Base-by-base conservation (phyloP, 2,888 invertebrate genomes). In the Dorcus hopei region DNA sequence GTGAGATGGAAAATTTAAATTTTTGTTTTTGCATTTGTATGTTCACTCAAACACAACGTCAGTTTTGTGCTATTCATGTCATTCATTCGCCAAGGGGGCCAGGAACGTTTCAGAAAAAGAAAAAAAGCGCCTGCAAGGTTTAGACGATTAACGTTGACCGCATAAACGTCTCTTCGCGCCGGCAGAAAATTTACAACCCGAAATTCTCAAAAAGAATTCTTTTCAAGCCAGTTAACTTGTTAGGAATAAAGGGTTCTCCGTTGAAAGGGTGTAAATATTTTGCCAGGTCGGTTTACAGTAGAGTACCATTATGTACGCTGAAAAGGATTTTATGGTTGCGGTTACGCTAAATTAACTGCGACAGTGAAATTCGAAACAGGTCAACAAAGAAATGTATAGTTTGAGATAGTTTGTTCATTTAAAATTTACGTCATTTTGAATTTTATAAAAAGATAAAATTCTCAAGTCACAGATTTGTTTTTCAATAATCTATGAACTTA, bases 121-220 rank as follows among this genome's bases (percentile, higher is more conserved):
- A 33, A 33, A 33, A 33, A 33, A 33, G 5, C 45, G 45, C 51
- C 61, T 55, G 52, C 59, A 61, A 54, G 59, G 57, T 51, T 54
- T 54, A 54, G 52, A 62, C 61, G 61, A 62, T 64, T 62, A 59
- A 60, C 58, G 58, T 57, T 65, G 63, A 64, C 66, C 67, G 63
- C 65, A 68, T 63, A 65, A 65, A 67, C 54, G 61, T 65, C 59
- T 54, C 64, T 63, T 60, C 63, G 58, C 57, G 67, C 67, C 67
- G 67, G 61, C 59, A 61, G 50, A 45, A 52, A 62, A 66, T 65
- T 66, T 66, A 66, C 53, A 53, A 55, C 57, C 49, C 53, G 54
- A 57, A 59, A 59, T 65, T 58, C 54, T 52, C 49, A 59, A 64
- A 64, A 59, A 45, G 26, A 58, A 53, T 57, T 60, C 54, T 47